Evolutionary conservation across 2,888 invertebrate genomes (phyloP).

Genomic region (Dicroscelio sp.): DNA sequence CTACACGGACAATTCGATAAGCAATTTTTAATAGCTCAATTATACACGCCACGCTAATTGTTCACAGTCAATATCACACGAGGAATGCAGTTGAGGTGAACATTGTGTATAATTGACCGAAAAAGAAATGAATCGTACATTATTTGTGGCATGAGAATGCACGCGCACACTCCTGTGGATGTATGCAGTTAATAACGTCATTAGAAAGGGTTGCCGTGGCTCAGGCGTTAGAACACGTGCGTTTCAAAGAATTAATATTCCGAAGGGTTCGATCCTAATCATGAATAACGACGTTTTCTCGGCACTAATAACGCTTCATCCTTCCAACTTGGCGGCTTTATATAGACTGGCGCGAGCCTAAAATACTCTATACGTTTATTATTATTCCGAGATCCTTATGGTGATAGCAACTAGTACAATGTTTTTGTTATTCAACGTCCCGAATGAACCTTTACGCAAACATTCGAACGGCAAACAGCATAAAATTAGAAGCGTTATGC

Average conservation of each 20-base stretch:
- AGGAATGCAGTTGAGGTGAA: neutral
- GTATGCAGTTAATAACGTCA: constrained; percentile 62
- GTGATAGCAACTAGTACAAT: no score
- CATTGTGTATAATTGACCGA: constrained; percentile 17
- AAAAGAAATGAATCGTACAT: constrained; percentile 19
- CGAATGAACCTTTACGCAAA: no score
- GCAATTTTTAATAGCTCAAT: neutral
- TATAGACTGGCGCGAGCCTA: neutral
- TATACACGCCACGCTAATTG: neutral
- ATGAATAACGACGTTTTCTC: constrained; percentile 46
- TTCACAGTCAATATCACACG: constrained; percentile 5
- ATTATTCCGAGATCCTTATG: no score
- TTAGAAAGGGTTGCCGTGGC: constrained; percentile 68
- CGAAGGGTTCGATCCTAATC: constrained; percentile 59
- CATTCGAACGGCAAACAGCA: no score
- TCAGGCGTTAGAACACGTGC: constrained; percentile 68
- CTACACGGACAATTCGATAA: neutral
- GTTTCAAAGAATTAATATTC: constrained; percentile 57
- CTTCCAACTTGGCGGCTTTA: neutral
- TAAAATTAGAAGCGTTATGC: no score
- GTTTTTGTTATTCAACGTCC: no score
- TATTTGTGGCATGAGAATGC: neutral
- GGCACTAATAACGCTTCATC: constrained; percentile 15
- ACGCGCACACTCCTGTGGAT: constrained; percentile 49
- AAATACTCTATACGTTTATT: no score